These are phyloP conservation scores for Trogon surrucura DNA, from an alignment of 2,113 vertebrate genomes.

Conservation along the genomic window DNA sequence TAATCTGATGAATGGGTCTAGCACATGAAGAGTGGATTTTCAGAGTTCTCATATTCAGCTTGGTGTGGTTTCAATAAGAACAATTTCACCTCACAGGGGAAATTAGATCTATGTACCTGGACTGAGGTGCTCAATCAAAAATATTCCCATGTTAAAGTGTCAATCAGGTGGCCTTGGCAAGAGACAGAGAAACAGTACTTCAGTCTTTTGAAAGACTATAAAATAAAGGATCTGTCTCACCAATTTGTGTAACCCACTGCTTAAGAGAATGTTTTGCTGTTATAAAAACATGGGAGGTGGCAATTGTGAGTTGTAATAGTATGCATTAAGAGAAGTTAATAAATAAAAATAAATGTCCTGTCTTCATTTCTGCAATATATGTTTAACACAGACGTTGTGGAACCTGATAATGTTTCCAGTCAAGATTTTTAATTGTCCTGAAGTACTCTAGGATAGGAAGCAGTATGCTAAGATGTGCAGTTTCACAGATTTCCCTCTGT, in stretches of 20 bases:
- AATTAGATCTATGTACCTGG: neutral
- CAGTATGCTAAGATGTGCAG: neutral
- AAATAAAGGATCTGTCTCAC: neutral
- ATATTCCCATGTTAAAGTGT: neutral
- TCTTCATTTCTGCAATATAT: neutral
- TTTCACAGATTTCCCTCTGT: neutral
- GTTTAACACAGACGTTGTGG: neutral
- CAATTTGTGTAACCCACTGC: neutral
- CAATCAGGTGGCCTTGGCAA: neutral
- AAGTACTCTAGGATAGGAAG: neutral
- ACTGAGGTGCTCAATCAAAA: neutral
- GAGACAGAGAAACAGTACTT: neutral
- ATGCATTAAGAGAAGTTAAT: neutral
- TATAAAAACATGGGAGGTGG: neutral
- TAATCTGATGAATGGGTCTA: conserved; percentile 39
- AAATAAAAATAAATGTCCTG: neutral
- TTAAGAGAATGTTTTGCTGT: neutral
- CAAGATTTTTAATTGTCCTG: neutral
- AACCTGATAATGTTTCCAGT: neutral
- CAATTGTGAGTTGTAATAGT: neutral
- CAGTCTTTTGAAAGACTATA: neutral
- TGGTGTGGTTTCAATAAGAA: conserved; percentile 41
- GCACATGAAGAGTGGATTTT: neutral
- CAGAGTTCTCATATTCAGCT: neutral
- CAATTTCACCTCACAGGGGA: neutral